Evolutionary conservation across 1,140 invertebrate genomes (phyloP), one percentile per base, ranked within the genome.

Genomic region (Bombus terrestris): DNA sequence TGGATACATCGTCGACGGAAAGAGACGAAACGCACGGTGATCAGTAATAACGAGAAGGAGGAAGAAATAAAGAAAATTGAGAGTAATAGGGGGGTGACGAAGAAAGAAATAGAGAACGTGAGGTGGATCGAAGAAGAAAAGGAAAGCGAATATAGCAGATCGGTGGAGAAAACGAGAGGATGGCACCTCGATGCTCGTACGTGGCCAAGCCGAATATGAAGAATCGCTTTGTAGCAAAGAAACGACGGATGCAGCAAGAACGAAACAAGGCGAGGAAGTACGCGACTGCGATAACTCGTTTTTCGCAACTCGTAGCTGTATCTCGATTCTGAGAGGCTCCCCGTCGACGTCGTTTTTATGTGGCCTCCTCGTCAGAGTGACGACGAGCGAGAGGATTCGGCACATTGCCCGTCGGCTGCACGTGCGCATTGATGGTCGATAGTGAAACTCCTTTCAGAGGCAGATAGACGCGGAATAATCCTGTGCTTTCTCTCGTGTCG

Each of bases 361-460:
- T 53, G 53, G 53, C 35, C 81, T 66, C 71, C n/a, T 41, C 59
- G 35, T 53, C 78, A 10, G 43, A 75, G 37, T 59, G 72, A 15
- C 72, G 59, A 47, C 71, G 62, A 77, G 81, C 43, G 59, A 83
- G 64, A 69, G 64, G 66, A 84, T 84, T 84, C 82, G 83, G 77
- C 83, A 85, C 83, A 85, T 85, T 81, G 83, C 57, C 77, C 83
- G 57, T 84, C 57, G 77, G 57, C 35, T 57, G 83, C 84, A 81
- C 78, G 84, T 85, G 79, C 84, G 84, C 84, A 75, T 85, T 80
- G 79, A 85, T 85, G 57, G 84, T 74, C 83, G 77, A 80, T 80
- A 85, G 83, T 64, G 68, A 85, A 80, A 85, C 77, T 72, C 77
- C 76, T 80, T 85, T 57, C 47, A 79, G n/a, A 79, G 47, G 25